Evolutionary conservation across 2,888 invertebrate species (phyloP).

Genomic region (Euzetes globulus): DNA sequence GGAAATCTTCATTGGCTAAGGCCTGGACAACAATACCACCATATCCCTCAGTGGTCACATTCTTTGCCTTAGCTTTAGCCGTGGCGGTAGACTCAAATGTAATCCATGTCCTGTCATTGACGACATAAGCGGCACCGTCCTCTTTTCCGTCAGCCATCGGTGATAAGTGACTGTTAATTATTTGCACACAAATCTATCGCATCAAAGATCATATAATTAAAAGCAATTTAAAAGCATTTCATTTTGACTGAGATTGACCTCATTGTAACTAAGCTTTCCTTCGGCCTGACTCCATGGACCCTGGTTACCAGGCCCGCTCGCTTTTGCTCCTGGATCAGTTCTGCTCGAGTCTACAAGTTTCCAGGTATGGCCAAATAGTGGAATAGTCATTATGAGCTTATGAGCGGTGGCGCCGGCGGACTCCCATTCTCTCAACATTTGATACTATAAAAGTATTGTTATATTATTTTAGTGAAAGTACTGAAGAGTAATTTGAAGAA

Average conservation of each 20-base stretch:
- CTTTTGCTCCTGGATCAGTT: background rate
- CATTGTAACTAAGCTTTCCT: slow-evolving; percentile 25
- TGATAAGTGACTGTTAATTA: background rate
- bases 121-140: background rate
- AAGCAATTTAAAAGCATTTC: background rate
- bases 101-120: slow-evolving; percentile 12
- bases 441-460: too few species aligned
- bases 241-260: too few species aligned
- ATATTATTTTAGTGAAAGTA: too few species aligned
- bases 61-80: background rate
- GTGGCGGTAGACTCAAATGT: slow-evolving; percentile 15
- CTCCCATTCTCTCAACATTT: background rate
- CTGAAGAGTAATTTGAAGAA: too few species aligned
- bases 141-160: background rate
- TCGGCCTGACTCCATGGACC: slow-evolving; percentile 21
- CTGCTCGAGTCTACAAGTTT: background rate
- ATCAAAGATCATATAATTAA: background rate
- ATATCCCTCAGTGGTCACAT: slow-evolving; percentile 16
- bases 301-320: background rate
- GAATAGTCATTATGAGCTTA: slow-evolving; percentile 21
- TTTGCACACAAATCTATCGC: background rate
- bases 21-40: slow-evolving; percentile 29
- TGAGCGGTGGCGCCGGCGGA: background rate
- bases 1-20: slow-evolving; percentile 31
- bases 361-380: slow-evolving; percentile 23